Evolutionary conservation across 2,797 vertebrate genomes (phyloP).

Genomic region (Heliangelus exortis): DNA sequence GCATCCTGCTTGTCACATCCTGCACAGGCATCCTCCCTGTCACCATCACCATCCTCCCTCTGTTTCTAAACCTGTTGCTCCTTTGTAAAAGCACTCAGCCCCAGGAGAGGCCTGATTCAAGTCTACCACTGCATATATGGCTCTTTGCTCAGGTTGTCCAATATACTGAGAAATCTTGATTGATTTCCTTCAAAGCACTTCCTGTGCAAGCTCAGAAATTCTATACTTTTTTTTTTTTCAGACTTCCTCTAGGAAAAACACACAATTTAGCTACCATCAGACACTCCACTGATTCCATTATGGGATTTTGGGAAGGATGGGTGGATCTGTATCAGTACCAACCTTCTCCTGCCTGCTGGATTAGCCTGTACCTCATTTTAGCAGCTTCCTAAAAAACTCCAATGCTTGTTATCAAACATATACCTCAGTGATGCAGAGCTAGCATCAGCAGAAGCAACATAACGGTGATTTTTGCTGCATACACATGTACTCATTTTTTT

Average conservation of each 20-base stretch:
- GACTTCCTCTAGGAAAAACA: neutral
- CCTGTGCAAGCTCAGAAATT: neutral
- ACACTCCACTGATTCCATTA: neutral
- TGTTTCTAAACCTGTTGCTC: neutral
- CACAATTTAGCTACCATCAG: neutral
- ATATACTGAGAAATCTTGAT: too few species aligned
- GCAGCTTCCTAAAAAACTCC: neutral
- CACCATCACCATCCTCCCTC: neutral
- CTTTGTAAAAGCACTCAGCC: neutral
- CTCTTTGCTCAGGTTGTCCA: rapidly evolving
- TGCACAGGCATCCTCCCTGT: neutral
- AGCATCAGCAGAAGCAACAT: neutral
- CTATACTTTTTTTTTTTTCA: neutral
- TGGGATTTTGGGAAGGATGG: neutral
- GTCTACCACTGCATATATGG: rapidly evolving
- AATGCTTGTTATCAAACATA: neutral
- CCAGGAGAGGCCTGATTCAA: neutral
- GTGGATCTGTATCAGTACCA: neutral
- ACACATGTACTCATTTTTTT: neutral
- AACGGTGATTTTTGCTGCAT: neutral
- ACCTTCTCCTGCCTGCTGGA: neutral
- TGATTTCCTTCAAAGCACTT: neutral
- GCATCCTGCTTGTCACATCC: too few species aligned
- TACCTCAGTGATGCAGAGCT: neutral
- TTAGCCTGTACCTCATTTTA: neutral